Evolutionary conservation across 2,888 invertebrate genomes (phyloP), one percentile per base, ranked within the genome.

Genomic region (Volucella zonaria): DNA sequence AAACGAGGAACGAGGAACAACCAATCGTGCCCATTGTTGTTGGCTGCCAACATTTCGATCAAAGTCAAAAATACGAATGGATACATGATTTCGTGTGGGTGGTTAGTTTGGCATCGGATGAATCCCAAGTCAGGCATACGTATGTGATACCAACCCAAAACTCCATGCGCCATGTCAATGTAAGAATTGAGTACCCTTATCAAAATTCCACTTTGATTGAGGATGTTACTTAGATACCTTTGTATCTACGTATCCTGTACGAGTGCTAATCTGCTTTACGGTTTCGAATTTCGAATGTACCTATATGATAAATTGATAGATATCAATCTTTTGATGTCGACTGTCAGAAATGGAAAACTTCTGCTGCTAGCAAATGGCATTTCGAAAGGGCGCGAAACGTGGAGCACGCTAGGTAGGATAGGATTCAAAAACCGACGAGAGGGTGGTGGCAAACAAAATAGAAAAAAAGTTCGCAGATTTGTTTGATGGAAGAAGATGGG

Each of bases 291-390:
- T 62, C 68, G 68, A 61, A 68, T 80, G 62, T 80, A n/a, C n/a
- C n/a, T n/a, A 43, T 56, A 64, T 80, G 80, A 74, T 80, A 74
- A 80, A 80, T 81, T 81, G 81, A 81, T 70, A 75, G 81, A 75
- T 70, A 81, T 81, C 75, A 81, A 75, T 81, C 81, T 81, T 75
- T 75, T 75, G 64, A 75, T 70, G 75, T 75, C 70, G 64, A 58
- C 81, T 81, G 81, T 81, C 81, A 81, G 61, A 81, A 70, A 79
- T 47, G 70, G 58, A 75, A 70, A 75, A 75, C 43, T 81, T 75
- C 67, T 68, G 2, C 52, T 18, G 1, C 18, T 18, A 18, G 1
- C n/a, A 43, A 74, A 67, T 64, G 52, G 59, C 51, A 40, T 6
- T n/a, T 4, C 56, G 15, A 56, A 15, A 14, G 11, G 43, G 40